Evolutionary conservation across 2,113 vertebrate genomes (phyloP), one percentile per base, ranked within the genome.

Genomic region (Periophthalmus modestus): DNA sequence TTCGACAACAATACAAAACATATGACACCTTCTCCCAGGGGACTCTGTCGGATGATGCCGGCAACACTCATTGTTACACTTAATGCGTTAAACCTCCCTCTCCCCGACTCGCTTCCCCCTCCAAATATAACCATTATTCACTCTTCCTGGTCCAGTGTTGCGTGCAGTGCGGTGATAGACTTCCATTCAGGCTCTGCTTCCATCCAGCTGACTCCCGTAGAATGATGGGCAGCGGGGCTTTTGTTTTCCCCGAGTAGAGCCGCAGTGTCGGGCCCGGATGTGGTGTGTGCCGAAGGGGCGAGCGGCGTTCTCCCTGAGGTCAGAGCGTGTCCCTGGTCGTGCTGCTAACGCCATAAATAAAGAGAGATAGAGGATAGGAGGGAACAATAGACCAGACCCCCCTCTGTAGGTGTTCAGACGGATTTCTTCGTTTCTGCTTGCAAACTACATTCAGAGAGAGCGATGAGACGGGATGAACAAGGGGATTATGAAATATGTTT

Each of bases 321-420:
- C 82, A 79, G 48, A 7, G 71, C 57, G 24, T 71, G 83, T 88
- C 89, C 83, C 81, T 47, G 82, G 78, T 84, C 79, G 66, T 82
- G 80, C 82, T 75, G 77, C 79, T 88, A 85, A 80, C 85, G 77
- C 83, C 85, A 89, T 93, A 93, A 93, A 93, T 91, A 89, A 86
- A 79, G 77, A 73, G 16, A 87, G 78, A 88, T 75, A 75, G 83
- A 73, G 78, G 75, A 59, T 63, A 76, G 70, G 75, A 80, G 74
- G 79, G 88, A 87, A 89, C 85, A 92, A 89, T 83, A 75, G 78
- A 72, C 50, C 55, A 43, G 39, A 43, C 74, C 72, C 77, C 9
- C 52, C 48, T 50, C 16, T 43, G 10, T 43, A 43, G 10, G 39
- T 10, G 39, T 2, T 10, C 7, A 43, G 39, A 43, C 9, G 39